Conservation (phyloP, 2,888 invertebrate species). For the Mesodorylaimus sp. region DNA sequence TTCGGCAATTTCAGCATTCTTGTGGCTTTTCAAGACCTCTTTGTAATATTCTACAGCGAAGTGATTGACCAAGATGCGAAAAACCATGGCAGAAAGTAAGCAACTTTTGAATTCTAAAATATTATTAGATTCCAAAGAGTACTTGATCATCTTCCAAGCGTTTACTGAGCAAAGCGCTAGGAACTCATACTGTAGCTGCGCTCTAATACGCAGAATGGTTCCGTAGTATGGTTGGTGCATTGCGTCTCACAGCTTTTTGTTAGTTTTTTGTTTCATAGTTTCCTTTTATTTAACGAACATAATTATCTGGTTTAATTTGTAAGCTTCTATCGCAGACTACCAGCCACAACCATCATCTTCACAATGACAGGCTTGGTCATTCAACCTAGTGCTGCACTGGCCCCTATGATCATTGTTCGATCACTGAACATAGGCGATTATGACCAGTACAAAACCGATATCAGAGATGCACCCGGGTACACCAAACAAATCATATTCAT, state of each 20-base stretch:
- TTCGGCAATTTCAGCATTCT: constrained; percentile 6
- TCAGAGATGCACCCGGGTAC: neutral
- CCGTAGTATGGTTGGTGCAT: too few species aligned
- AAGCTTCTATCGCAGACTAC: too few species aligned
- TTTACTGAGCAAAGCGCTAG: too few species aligned
- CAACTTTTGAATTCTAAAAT: too few species aligned
- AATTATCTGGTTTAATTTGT: too few species aligned
- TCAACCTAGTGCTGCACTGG: neutral
- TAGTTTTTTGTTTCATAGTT: too few species aligned
- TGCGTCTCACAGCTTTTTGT: too few species aligned
- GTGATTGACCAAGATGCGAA: constrained; percentile 7
- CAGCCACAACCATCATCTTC: neutral
- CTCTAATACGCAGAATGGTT: too few species aligned
- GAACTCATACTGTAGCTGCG: too few species aligned
- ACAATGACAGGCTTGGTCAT: neutral
- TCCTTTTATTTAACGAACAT: too few species aligned
- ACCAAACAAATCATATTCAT: neutral
- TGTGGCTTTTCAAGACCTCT: neutral
- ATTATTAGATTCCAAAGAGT: too few species aligned
- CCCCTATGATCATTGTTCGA: neutral
- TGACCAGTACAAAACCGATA: neutral
- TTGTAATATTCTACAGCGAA: neutral
- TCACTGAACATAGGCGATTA: neutral
- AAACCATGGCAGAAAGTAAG: constrained; percentile 2
- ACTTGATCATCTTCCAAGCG: too few species aligned